Evolutionary conservation across 2,888 invertebrate genomes (phyloP).

Genomic region (Platynereis dumerilii): DNA sequence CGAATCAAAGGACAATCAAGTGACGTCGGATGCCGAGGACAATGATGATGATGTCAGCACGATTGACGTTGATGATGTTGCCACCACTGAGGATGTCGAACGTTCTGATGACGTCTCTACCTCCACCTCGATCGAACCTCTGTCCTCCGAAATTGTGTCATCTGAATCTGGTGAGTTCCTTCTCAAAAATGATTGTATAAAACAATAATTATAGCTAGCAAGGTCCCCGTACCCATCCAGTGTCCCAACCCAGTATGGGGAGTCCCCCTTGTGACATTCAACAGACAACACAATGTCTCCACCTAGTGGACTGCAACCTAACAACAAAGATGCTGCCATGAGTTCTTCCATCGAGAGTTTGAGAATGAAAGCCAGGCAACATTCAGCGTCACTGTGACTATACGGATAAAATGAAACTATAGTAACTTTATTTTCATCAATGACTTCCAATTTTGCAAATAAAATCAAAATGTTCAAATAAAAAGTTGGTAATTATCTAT

Average conservation of each 20-base stretch:
- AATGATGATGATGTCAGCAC: conserved; percentile 18
- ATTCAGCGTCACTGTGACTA: conserved; percentile 40
- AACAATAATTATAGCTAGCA: too few species aligned
- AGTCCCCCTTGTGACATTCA: conserved; percentile 9
- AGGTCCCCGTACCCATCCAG: conserved; percentile 15
- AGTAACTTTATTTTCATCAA: too few species aligned
- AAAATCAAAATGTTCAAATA: too few species aligned
- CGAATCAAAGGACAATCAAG: not conserved
- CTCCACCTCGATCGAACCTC: not conserved
- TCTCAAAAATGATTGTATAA: too few species aligned
- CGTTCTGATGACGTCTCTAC: conserved; percentile 4
- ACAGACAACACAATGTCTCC: conserved; percentile 11
- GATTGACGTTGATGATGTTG: conserved; percentile 20
- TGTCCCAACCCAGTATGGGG: not conserved
- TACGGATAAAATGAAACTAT: too few species aligned
- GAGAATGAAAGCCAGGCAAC: conserved; percentile 46
- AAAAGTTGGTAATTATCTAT: too few species aligned
- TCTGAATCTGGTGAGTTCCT: too few species aligned
- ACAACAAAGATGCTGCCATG: conserved; percentile 27
- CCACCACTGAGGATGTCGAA: not conserved
- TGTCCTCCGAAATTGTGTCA: too few species aligned
- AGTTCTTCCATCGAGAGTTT: conserved; percentile 79
- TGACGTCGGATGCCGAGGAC: not conserved
- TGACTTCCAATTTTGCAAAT: too few species aligned
- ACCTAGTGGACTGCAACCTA: too few species aligned